phyloP scores from a whole-genome alignment of 2,888 invertebrate species.

The Archips crataeganus region DNA sequence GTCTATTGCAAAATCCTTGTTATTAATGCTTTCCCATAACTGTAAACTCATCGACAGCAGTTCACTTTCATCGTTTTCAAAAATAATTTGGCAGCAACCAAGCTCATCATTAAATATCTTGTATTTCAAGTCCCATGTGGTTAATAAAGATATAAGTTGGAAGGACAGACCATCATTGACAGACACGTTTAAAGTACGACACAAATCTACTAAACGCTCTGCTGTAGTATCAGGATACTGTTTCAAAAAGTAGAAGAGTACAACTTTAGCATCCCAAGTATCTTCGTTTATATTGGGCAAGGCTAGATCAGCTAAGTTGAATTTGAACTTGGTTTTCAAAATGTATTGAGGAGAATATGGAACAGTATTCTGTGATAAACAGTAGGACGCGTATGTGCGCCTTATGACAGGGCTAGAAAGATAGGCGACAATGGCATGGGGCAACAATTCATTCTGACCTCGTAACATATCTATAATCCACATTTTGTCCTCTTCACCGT shows the following conservation, averaged over 20 bases:
- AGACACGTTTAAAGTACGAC: conserved; percentile 70
- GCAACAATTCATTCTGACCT: conserved; percentile 68
- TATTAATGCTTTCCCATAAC: conserved; percentile 76
- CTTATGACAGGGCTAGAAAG: conserved; percentile 64
- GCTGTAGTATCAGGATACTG: conserved; percentile 68
- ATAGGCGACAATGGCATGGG: conserved; percentile 63
- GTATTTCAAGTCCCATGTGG: conserved; percentile 77
- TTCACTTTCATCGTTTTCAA: conserved; percentile 64
- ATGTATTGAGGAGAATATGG: conserved; percentile 74
- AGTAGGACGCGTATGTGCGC: conserved; percentile 63
- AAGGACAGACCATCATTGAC: conserved; percentile 75
- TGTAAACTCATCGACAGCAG: conserved; percentile 65
- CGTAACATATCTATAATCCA: conserved; percentile 67
- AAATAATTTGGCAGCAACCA: conserved; percentile 60
- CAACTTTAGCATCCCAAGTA: conserved; percentile 79
- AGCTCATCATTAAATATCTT: conserved; percentile 67
- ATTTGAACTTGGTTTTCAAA: conserved; percentile 75
- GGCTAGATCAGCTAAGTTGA: conserved; percentile 73
- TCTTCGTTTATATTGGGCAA: conserved; percentile 77
- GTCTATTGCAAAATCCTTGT: conserved; percentile 72
- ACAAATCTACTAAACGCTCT: conserved; percentile 68
- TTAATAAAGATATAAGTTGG: conserved; percentile 71
- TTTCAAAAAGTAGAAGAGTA: conserved; percentile 75
- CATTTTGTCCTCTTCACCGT: conserved; percentile 57
- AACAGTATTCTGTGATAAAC: conserved; percentile 61